Evolutionary conservation across 2,797 vertebrate species (phyloP).

Genomic region (Lepilemur septentrionalis): DNA sequence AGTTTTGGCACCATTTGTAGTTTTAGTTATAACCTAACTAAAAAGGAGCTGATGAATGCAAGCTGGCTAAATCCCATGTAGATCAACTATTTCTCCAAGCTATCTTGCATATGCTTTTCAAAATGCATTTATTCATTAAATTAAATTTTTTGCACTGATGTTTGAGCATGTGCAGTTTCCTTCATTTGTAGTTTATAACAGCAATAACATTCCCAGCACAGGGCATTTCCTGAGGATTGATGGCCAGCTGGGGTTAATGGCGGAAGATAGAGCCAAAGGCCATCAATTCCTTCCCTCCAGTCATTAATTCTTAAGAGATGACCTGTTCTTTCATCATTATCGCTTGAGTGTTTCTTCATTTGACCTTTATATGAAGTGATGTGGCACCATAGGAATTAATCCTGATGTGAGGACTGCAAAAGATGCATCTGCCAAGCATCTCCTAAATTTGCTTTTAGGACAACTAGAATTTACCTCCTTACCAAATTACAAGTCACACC

Average conservation of each 20-base stretch:
- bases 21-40: constrained; percentile 14
- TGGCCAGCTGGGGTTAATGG: constrained; percentile 80
- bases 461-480: background rate
- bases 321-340: constrained; percentile 65
- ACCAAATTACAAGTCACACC: background rate
- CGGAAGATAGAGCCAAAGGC: constrained; percentile 77
- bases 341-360: constrained; percentile 42
- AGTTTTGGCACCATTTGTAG: constrained; percentile 14
- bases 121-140: constrained; percentile 33
- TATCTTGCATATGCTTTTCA: background rate
- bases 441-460: constrained; percentile 40
- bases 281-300: constrained; percentile 73
- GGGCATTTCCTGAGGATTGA: constrained; percentile 78
- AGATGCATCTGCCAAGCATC: background rate
- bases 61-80: background rate
- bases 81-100: background rate
- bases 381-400: constrained; percentile 61
- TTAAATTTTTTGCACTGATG: constrained; percentile 34
- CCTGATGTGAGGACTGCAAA: background rate
- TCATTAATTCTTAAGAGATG: constrained; percentile 80
- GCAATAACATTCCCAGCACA: constrained; percentile 46
- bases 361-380: constrained; percentile 77
- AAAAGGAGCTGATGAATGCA: background rate
- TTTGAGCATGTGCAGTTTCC: constrained; percentile 46
- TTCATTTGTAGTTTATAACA: constrained; percentile 73